Percentiles rank a stretch among this genome's conserved stretches.
Conservation (phyloP, 1,140 invertebrate species). For the Ceratitis capitata region DNA sequence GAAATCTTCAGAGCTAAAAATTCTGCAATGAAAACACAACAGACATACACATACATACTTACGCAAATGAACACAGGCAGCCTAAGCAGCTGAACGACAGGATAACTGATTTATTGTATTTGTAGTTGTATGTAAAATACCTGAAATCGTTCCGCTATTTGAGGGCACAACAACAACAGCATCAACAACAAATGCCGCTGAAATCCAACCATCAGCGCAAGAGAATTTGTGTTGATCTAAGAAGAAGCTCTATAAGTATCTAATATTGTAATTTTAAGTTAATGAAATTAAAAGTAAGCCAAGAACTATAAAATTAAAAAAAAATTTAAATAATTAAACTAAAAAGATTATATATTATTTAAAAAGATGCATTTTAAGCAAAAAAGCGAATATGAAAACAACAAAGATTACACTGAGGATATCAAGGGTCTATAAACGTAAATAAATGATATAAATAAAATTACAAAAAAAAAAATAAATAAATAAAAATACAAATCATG, state of each 20-base stretch:
- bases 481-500: conserved; percentile 30
- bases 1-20: too few relatives aligned
- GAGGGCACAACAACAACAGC: too few relatives aligned
- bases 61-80: not conserved
- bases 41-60: not conserved
- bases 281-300: conserved; percentile 23
- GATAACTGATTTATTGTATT: not conserved
- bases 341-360: conserved; percentile 39
- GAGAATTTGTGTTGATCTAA: not conserved
- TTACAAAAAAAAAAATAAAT: conserved; percentile 7
- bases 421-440: conserved; percentile 48
- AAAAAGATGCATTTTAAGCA: conserved; percentile 39
- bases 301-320: conserved; percentile 16
- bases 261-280: not conserved
- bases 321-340: not conserved
- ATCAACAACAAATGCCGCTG: too few relatives aligned
- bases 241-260: not conserved
- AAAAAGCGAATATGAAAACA: conserved; percentile 38
- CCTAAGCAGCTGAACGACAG: not conserved
- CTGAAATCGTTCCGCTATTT: too few relatives aligned
- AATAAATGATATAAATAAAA: conserved; percentile 41
- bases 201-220: too few relatives aligned
- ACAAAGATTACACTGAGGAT: conserved; percentile 44
- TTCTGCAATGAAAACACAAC: too few relatives aligned
- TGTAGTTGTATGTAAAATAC: not conserved